Evolutionary conservation across 2,888 invertebrate genomes (phyloP).

Genomic region (Aquatica leii): DNA sequence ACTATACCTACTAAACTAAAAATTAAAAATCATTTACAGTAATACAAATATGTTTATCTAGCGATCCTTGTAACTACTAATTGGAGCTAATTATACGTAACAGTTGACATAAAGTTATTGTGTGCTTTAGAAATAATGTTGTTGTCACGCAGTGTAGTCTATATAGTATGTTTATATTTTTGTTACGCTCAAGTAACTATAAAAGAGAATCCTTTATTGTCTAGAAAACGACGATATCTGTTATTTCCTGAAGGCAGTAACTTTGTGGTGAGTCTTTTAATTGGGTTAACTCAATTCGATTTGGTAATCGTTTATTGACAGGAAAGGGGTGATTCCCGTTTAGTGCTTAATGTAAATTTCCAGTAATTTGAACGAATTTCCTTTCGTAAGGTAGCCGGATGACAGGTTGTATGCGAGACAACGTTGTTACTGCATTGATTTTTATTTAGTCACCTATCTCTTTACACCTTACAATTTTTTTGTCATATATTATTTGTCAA

Average conservation of each 20-base stretch:
- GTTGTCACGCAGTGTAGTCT: conserved; percentile 6
- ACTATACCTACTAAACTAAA: conserved; percentile 42
- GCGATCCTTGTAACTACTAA: neutral
- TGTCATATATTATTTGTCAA: too few relatives aligned
- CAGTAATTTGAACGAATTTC: conserved; percentile 31
- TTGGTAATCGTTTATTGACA: conserved; percentile 8
- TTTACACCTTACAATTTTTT: too few relatives aligned
- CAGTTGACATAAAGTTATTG: neutral
- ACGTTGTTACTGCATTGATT: conserved; percentile 26
- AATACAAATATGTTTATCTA: neutral
- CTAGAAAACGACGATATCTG: conserved; percentile 62
- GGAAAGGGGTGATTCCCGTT: conserved; percentile 16
- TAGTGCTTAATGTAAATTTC: conserved; percentile 27
- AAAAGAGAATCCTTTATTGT: conserved; percentile 47
- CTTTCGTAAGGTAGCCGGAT: conserved; percentile 26
- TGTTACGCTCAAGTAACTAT: conserved; percentile 44
- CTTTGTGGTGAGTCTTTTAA: conserved; percentile 52
- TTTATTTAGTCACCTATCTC: too few relatives aligned
- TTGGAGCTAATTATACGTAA: neutral
- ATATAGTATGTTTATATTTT: conserved; percentile 15
- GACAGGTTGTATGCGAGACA: conserved; percentile 26
- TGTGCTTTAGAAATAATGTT: conserved; percentile 10
- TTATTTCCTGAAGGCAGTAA: conserved; percentile 63
- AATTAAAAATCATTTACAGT: conserved; percentile 35
- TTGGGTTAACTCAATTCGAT: conserved; percentile 1